Evolutionary conservation across 2,113 vertebrate species (phyloP).

Genomic region (Ammodytes dubius): DNA sequence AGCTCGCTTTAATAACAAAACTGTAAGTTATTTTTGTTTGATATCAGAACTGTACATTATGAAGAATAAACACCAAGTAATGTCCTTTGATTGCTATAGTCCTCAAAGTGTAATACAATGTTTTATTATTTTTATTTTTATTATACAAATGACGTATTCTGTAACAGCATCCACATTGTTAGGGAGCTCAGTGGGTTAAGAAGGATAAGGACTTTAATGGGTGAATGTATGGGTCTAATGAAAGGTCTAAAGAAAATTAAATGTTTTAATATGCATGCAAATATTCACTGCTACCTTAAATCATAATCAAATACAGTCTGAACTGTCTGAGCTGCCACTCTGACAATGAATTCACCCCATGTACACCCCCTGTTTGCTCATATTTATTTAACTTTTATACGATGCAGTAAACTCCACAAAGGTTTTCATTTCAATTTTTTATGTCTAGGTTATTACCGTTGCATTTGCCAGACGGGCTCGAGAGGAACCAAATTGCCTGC

Average conservation of each 20-base stretch:
- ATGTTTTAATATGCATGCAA: background rate
- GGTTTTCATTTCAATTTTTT: background rate
- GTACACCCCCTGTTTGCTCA: conserved; percentile 13
- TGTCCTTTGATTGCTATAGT: background rate
- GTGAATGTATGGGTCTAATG: background rate
- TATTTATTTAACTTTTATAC: conserved; percentile 16
- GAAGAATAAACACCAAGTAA: background rate
- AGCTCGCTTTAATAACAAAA: conserved; percentile 10
- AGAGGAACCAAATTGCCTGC: background rate
- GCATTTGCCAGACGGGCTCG: background rate
- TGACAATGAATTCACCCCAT: background rate
- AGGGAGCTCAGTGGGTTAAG: background rate
- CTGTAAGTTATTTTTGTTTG: background rate
- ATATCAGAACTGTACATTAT: background rate
- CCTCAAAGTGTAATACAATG: background rate
- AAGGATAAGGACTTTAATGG: background rate
- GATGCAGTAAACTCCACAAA: background rate
- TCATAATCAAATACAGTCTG: background rate
- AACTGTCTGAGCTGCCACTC: background rate
- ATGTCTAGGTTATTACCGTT: conserved; percentile 13
- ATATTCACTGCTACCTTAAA: background rate
- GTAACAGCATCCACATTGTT: conserved; percentile 1
- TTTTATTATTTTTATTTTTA: background rate
- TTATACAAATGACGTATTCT: background rate
- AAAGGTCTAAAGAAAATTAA: background rate